phyloP scores from a whole-genome alignment of 2,888 invertebrate species.

The Drepana falcataria region DNA sequence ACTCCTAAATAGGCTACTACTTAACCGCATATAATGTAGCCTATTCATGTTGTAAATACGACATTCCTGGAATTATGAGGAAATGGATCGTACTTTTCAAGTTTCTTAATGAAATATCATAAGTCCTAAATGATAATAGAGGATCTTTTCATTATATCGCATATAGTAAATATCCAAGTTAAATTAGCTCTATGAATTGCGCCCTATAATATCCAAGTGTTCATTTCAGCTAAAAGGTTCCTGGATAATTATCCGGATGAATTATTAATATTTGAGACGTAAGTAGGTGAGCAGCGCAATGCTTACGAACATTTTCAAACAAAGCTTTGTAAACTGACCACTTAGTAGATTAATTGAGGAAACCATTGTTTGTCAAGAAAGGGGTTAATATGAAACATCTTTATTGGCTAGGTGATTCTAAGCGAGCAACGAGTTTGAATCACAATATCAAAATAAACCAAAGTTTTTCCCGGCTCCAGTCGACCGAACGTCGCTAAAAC shows the following conservation, averaged over 20 bases:
- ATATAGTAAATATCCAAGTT: no score
- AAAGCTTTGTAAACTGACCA: constrained; percentile 18
- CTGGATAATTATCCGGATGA: not conserved
- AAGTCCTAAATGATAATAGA: not conserved
- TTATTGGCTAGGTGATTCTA: not conserved
- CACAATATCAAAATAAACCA: constrained; percentile 51
- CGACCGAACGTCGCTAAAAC: constrained; percentile 43
- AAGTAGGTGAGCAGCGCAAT: not conserved
- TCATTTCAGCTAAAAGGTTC: not conserved
- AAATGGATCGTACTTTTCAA: constrained; percentile 23
- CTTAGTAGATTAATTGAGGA: constrained; percentile 20
- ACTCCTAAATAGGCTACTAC: constrained; percentile 21
- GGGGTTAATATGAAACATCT: constrained; percentile 22
- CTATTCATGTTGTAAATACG: constrained; percentile 20
- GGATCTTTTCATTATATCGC: not conserved
- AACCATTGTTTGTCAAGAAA: constrained; percentile 39
- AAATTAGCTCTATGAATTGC: no score
- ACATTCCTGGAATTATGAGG: constrained; percentile 21
- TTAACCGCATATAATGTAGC: constrained; percentile 14
- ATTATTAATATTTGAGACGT: not conserved
- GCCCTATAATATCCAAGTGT: not conserved
- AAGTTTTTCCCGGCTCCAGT: constrained; percentile 41
- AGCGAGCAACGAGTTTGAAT: not conserved
- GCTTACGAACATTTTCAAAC: constrained; percentile 6
- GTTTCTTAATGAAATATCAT: constrained; percentile 1